A percentile compares a stretch with the other conserved stretches of the same genome.
Conservation (phyloP, 2,888 invertebrate genomes). For the Molanna angustata region DNA sequence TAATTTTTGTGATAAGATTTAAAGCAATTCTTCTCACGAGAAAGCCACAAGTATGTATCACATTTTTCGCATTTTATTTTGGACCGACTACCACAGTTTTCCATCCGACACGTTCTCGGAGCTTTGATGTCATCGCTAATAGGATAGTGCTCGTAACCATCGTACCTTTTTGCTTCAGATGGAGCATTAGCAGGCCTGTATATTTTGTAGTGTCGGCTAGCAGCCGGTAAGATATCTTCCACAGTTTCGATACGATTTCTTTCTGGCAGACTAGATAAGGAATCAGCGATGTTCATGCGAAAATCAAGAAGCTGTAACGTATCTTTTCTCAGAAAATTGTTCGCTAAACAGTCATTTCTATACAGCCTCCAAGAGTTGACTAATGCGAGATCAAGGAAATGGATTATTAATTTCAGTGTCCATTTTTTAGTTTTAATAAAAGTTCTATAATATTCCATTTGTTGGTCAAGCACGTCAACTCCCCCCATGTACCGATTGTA, state of each 20-base stretch:
- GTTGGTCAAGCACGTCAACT: conserved; percentile 34
- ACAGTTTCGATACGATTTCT: conserved; percentile 5
- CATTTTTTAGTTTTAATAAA: conserved; percentile 37
- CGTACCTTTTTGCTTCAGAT: conserved; percentile 33
- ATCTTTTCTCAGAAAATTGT: background rate
- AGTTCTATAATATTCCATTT: conserved; percentile 35
- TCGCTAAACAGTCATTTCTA: conserved; percentile 24
- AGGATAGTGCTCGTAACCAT: conserved; percentile 36
- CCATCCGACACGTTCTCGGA: conserved; percentile 34
- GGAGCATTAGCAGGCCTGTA: conserved; percentile 29
- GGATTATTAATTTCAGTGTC: conserved; percentile 36
- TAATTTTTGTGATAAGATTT: no score
- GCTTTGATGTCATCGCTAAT: conserved; percentile 32
- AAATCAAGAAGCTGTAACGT: conserved; percentile 18
- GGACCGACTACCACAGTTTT: conserved; percentile 10
- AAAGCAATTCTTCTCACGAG: background rate
- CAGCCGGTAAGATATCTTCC: background rate
- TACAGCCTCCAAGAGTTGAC: conserved; percentile 36
- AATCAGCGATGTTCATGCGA: conserved; percentile 28
- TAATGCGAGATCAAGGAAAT: conserved; percentile 35
- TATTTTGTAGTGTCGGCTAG: conserved; percentile 6
- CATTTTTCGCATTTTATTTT: conserved; percentile 2
- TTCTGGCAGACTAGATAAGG: conserved; percentile 17
- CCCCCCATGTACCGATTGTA: no score
- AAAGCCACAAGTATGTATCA: background rate